A percentile compares a stretch with the other conserved stretches of the same genome.
phyloP scores from a whole-genome alignment of 2,888 invertebrate genomes.

The Caenorhabditis imperialis region DNA sequence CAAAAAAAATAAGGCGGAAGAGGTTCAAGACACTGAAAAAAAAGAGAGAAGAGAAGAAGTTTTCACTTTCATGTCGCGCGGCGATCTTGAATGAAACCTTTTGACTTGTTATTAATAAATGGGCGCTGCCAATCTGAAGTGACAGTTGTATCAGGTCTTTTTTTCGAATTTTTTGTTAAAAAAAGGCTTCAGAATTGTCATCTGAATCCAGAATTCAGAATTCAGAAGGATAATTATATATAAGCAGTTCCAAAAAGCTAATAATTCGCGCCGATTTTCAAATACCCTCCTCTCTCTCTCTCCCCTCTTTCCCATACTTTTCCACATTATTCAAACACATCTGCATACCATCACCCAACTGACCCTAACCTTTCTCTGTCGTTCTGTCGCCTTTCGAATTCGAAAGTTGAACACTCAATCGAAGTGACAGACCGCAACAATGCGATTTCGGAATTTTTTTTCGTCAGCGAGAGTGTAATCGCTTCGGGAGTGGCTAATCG shows the following conservation, averaged over 20 bases:
- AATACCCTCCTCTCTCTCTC: too few relatives aligned
- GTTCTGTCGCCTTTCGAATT: not conserved
- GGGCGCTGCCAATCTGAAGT: not conserved
- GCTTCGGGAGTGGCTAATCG: too few relatives aligned
- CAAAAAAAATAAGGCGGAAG: not conserved
- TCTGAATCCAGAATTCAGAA: too few relatives aligned
- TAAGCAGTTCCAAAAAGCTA: too few relatives aligned
- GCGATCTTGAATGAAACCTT: conserved; percentile 32
- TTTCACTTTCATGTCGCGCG: conserved; percentile 25
- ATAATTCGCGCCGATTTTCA: too few relatives aligned
- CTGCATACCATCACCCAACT: conserved; percentile 24
- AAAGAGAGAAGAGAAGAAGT: not conserved
- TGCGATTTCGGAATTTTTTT: not conserved
- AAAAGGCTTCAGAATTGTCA: too few relatives aligned
- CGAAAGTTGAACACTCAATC: too few relatives aligned
- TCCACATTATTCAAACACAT: conserved; percentile 32
- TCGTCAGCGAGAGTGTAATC: not conserved
- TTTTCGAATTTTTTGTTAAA: too few relatives aligned
- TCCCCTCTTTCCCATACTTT: not conserved
- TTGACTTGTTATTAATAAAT: conserved; percentile 28
- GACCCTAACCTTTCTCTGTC: not conserved
- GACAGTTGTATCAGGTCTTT: too few relatives aligned
- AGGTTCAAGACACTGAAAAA: too few relatives aligned
- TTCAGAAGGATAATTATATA: too few relatives aligned
- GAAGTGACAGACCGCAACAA: too few relatives aligned